A percentile compares a stretch with the other conserved stretches of the same genome.
Evolutionary conservation across 2,797 vertebrate species (phyloP).

Genomic region (Tiaroga cobitis): DNA sequence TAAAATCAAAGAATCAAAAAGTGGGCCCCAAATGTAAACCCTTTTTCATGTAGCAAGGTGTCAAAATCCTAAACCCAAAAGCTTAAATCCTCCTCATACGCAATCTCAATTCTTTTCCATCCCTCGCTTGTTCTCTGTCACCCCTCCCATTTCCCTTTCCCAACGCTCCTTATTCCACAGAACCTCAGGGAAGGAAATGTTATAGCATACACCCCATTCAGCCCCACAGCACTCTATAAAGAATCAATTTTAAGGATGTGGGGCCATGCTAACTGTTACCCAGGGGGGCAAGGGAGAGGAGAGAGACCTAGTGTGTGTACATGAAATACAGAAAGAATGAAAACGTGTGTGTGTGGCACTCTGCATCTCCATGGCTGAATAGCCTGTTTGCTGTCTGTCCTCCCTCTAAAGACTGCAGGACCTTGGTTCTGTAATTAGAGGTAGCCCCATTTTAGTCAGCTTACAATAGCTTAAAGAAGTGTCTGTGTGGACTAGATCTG

Average conservation of each 20-base stretch:
- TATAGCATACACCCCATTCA: constrained; percentile 70
- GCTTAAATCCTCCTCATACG: constrained; percentile 4
- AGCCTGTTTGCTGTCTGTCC: constrained; percentile 21
- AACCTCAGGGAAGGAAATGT: constrained; percentile 67
- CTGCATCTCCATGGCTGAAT: constrained; percentile 36
- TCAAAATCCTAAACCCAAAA: constrained; percentile 26
- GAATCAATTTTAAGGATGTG: constrained; percentile 69
- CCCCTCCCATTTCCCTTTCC: constrained; percentile 20
- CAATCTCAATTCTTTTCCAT: not conserved
- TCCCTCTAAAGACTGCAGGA: constrained; percentile 57
- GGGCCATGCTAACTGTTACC: constrained; percentile 60
- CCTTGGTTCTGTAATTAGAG: constrained; percentile 64
- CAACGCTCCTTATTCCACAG: constrained; percentile 55
- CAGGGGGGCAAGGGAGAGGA: constrained; percentile 56
- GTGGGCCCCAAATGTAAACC: constrained; percentile 21
- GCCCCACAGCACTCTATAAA: constrained; percentile 65
- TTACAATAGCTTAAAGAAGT: constrained; percentile 56
- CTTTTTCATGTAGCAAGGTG: constrained; percentile 43
- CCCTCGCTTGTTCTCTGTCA: constrained; percentile 13
- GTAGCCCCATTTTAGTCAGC: constrained; percentile 61
- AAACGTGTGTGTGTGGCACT: constrained; percentile 37
- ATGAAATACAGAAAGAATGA: constrained; percentile 32
- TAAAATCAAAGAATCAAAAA: constrained; percentile 4
- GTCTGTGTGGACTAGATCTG: constrained; percentile 50
- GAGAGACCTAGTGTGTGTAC: constrained; percentile 34